Evolutionary conservation across 2,113 vertebrate genomes (phyloP).

Genomic region (Emydocephalus ijimae): DNA sequence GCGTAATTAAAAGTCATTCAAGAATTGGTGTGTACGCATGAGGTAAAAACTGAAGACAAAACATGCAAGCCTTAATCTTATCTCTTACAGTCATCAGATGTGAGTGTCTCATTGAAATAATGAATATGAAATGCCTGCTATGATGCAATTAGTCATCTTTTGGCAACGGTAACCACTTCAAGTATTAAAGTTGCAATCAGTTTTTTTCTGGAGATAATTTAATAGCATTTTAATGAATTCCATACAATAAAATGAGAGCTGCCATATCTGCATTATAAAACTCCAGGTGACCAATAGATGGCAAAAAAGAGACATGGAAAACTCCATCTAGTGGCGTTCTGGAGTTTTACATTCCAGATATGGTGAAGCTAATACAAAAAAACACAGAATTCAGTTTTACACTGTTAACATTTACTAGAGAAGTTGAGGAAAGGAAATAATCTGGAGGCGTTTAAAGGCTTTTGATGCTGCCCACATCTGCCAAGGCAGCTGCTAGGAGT

Average conservation of each 20-base stretch:
- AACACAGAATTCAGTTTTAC: not conserved
- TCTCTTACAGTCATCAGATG: conserved; percentile 7
- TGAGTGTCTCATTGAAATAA: conserved; percentile 29
- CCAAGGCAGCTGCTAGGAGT: not conserved
- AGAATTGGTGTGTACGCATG: not conserved
- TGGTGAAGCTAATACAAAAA: not conserved
- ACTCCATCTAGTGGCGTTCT: not conserved
- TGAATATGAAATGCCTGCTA: conserved; percentile 36
- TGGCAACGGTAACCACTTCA: conserved; percentile 19
- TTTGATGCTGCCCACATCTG: not conserved
- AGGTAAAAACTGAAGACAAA: not conserved
- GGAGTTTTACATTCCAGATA: not conserved
- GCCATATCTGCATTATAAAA: not conserved
- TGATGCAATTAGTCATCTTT: conserved; percentile 25
- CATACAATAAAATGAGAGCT: conserved; percentile 3
- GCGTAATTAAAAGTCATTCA: not conserved
- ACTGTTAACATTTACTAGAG: conserved; percentile 32
- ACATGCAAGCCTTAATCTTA: not conserved
- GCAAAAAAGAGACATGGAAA: not conserved
- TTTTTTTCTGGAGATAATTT: not conserved
- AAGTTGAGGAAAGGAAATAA: conserved; percentile 22
- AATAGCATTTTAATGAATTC: conserved; percentile 31
- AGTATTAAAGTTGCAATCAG: conserved; percentile 21
- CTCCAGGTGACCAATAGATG: not conserved
- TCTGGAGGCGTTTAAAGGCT: conserved; percentile 3